phyloP scores from a whole-genome alignment of 2,797 vertebrate genomes.

The Sebastes ruberrimus region DNA sequence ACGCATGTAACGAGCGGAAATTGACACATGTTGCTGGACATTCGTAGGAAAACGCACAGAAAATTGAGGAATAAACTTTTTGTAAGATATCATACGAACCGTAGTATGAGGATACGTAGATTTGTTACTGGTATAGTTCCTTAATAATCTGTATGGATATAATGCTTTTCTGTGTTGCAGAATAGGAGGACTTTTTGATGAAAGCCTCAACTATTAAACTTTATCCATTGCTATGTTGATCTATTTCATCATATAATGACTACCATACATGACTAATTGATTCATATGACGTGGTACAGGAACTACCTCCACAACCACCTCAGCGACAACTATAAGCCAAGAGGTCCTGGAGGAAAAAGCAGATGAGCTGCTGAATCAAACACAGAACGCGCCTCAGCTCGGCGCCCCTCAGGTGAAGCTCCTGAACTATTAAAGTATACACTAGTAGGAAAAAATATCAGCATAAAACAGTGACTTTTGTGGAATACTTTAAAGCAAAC shows the following conservation, averaged over 20 bases:
- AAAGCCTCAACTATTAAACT: background rate
- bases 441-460: background rate
- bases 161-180: background rate
- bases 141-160: background rate
- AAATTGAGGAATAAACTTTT: too few relatives aligned
- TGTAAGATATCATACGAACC: too few relatives aligned
- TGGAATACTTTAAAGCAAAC: background rate
- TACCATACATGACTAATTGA: background rate
- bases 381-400: conserved; percentile 51
- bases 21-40: too few relatives aligned
- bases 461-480: background rate
- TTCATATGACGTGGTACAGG: background rate
- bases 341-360: conserved; percentile 12
- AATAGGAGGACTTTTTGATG: background rate
- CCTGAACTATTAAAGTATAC: background rate
- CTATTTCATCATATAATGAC: background rate
- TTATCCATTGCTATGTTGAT: background rate
- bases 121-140: background rate
- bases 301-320: background rate
- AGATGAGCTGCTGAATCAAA: conserved; percentile 57
- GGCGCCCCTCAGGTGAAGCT: conserved; percentile 67
- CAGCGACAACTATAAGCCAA: conserved; percentile 2
- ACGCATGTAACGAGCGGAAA: too few relatives aligned
- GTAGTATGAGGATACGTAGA: background rate
- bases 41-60: too few relatives aligned